These are phyloP conservation scores for Dinocampus coccinellae DNA, from an alignment of 2,888 invertebrate species.

Conservation along the genomic window DNA sequence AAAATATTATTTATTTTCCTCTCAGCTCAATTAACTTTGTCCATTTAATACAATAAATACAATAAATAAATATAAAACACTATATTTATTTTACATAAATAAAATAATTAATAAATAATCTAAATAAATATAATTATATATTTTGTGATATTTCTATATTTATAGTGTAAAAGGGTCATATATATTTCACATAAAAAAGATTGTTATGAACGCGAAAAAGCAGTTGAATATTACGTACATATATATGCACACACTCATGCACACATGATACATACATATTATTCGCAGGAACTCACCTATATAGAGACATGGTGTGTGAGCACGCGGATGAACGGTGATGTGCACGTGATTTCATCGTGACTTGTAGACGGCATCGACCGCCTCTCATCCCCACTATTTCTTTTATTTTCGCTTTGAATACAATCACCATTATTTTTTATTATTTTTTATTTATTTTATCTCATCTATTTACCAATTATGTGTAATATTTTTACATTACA, in stretches of 20 bases:
- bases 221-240: background rate
- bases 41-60: no score
- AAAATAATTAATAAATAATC: background rate
- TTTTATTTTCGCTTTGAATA: slow-evolving; percentile 32
- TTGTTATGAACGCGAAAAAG: background rate
- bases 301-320: slow-evolving; percentile 42
- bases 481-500: background rate
- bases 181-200: background rate
- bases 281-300: background rate
- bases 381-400: slow-evolving; percentile 54
- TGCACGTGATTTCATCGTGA: slow-evolving; percentile 66
- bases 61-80: no score
- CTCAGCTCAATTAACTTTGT: background rate
- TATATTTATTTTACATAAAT: no score
- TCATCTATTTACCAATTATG: no score
- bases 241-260: no score
- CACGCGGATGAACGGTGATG: slow-evolving; percentile 67
- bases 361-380: slow-evolving; percentile 63
- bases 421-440: slow-evolving; percentile 31
- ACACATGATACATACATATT: background rate
- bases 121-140: background rate
- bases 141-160: background rate
- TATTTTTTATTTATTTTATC: no score
- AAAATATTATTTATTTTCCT: background rate
- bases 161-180: background rate